Evolutionary conservation across 2,797 vertebrate genomes (phyloP), one percentile per base, ranked within the genome.

Genomic region (Lophius americanus): DNA sequence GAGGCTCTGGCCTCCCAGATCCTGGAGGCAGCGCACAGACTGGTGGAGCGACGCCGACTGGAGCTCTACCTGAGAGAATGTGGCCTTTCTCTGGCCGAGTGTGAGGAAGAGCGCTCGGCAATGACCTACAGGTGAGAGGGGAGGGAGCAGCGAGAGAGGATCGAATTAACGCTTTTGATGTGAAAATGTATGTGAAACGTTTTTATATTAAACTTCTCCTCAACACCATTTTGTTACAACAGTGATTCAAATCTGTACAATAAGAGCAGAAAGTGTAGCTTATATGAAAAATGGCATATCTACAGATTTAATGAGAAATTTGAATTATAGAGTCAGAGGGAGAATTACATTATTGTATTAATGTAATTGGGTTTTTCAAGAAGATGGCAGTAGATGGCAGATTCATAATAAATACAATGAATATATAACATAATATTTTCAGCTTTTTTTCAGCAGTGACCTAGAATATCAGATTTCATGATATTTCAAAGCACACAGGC

Each of bases 101-200:
- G 87, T 4, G 89, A 91, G 72, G 88, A 90, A 1, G 84, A 87
- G 38, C 89, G 84, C 49, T 81, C 91, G 0, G 81, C 90, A 2
- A 95, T 95, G 95, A 59, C 84, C 4, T 95, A 95, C 91, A 94
- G 93, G 94, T 95, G 78, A 89, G 91, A 35, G 10, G 46, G 9
- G 4, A 8, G 8, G 5, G 9, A 32, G 44, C 5, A 7, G 36
- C 43, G 1, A 7, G 38, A 11, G 13, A 35, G 3, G 4, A 5
- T 4, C 7, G 23, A 9, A 6, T 2, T 12, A 3, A 0, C 3
- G 36, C 23, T 23, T 23, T 23, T 23, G 23, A 23, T 23, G 23
- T 23, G 23, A 23, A 23, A 23, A 23, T 23, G 23, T 23, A 23
- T 23, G 23, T 23, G 23, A 23, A 23, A 23, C 23, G 23, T 23